Conservation (phyloP, 2,113 vertebrate genomes). For the Brienomyrus longianalis region DNA sequence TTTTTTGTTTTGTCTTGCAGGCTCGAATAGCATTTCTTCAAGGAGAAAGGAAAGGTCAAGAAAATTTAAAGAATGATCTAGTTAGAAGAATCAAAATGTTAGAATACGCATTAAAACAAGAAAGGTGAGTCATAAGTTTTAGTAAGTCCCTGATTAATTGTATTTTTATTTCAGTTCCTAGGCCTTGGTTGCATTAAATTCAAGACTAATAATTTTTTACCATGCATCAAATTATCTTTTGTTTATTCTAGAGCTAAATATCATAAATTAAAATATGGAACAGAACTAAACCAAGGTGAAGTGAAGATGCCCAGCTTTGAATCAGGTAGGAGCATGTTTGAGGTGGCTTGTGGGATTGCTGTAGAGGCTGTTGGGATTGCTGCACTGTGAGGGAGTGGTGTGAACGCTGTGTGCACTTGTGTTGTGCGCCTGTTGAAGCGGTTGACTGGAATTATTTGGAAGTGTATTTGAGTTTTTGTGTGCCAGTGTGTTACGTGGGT, state of each 20-base stretch:
- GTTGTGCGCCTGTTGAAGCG: no score
- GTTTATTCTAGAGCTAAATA: conserved; percentile 83
- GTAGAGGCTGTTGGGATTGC: no score
- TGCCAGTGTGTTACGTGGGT: not conserved
- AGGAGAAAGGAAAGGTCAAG: conserved; percentile 98
- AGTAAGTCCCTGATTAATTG: not conserved
- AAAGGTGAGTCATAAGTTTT: conserved; percentile 69
- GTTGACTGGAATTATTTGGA: no score
- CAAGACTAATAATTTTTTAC: not conserved
- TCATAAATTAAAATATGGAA: conserved; percentile 99
- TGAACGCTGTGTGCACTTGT: no score
- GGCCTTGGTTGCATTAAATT: not conserved
- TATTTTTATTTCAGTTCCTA: not conserved
- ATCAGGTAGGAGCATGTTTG: conserved; percentile 65
- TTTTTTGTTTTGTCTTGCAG: conserved; percentile 63
- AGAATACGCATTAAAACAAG: conserved; percentile 98
- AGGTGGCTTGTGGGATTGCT: not conserved
- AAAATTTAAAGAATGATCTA: conserved; percentile 98
- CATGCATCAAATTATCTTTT: conserved; percentile 26
- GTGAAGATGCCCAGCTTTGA: conserved; percentile 97
- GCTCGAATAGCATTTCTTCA: conserved; percentile 98
- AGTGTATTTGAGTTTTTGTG: not conserved
- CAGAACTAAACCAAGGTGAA: conserved; percentile 93
- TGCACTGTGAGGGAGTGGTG: no score
- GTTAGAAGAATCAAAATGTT: conserved; percentile 99